Evolutionary conservation across 2,797 vertebrate genomes (phyloP).

Genomic region (Zalophus californianus): DNA sequence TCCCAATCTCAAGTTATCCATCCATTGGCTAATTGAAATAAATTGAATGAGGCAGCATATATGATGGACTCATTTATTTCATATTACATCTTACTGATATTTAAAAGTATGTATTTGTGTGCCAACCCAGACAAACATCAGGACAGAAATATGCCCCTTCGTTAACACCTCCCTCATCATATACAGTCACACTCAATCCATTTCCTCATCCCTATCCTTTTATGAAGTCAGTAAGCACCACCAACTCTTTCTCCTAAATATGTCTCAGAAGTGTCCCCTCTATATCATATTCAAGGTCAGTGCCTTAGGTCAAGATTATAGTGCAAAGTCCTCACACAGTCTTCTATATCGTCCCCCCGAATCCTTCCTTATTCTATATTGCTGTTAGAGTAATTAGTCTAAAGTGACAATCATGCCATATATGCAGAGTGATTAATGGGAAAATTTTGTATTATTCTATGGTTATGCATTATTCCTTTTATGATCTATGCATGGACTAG

Average conservation of each 20-base stretch:
- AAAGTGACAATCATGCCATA: not conserved
- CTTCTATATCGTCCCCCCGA: not conserved
- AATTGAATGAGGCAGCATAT: not conserved
- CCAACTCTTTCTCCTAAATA: not conserved
- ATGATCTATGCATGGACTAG: not conserved
- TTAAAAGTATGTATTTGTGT: not conserved
- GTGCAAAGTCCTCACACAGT: not conserved
- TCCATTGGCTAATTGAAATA: not conserved
- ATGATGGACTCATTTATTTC: not conserved
- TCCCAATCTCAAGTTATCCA: not conserved
- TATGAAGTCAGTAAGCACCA: not conserved
- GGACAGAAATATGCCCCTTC: not conserved
- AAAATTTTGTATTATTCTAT: not conserved
- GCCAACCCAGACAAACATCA: not conserved
- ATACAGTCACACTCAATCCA: not conserved
- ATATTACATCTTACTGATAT: not conserved
- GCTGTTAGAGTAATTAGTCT: not conserved
- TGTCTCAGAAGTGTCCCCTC: not conserved
- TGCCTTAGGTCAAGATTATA: not conserved
- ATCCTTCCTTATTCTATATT: not conserved
- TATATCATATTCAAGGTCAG: not conserved
- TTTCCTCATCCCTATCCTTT: not conserved
- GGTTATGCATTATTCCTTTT: not conserved
- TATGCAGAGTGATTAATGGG: not conserved
- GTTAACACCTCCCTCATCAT: not conserved